Base-by-base conservation (phyloP, 2,113 vertebrate genomes). In the Campylomormyrus numenius region DNA sequence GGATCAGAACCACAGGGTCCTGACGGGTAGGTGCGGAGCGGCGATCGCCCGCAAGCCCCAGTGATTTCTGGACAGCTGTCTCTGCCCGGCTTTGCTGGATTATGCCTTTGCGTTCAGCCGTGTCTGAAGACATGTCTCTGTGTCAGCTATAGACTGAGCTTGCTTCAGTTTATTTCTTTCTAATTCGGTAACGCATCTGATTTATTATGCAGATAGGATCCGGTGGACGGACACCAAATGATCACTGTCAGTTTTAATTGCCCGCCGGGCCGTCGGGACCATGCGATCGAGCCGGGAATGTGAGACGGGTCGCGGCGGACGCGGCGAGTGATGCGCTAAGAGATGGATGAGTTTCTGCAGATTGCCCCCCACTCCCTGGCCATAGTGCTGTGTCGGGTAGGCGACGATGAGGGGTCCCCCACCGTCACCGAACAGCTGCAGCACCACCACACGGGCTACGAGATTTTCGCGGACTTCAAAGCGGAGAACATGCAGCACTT, bases 381-480 rank as follows among this genome's bases (percentile, higher is more conserved):
- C 88, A 98, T 99, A 93, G 97, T 99, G 88, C 93, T 99, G 93
- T 95, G 96, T 92, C 95, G 96, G 90, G 92, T 92, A 93, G 94
- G 93, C 92, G 91, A 89, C 58, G 87, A 53, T 48, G 85, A 85
- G 42, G 92, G 93, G 85, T 91, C 93, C 31, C 91, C 94, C 53
- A 95, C 93, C 24, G 96, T 95, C 88, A 96, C 95, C 92, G 95
- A 94, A 3, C 92, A 94, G 92, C 95, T 97, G 90, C 96, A 96
- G 89, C 95, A 96, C 53, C 97, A 97, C 94, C 97, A 97, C 94
- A 96, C 97, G 90, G 98, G 98, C 84, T 99, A 99, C 90, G 97
- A 99, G 94, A 96, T 99, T 89, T 99, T 99, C 93, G 98, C 98
- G 0, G 98, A 99, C 93, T 99, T 99, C 94, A 99, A 99, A 93